These are phyloP conservation scores for Lithophane semibrunnea DNA, from an alignment of 2,888 invertebrate genomes.

Conservation along the genomic window DNA sequence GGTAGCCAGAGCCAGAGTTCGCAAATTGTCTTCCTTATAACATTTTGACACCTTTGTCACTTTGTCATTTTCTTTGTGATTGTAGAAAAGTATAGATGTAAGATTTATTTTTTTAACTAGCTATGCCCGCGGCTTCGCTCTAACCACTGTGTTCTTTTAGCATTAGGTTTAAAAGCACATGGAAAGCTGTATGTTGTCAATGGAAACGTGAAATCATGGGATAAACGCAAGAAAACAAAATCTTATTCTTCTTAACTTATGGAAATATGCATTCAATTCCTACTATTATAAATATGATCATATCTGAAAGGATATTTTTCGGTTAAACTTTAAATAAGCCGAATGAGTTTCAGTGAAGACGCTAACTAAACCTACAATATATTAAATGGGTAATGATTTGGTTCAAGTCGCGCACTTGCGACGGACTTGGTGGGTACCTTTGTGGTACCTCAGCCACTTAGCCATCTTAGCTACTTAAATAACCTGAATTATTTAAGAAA, in stretches of 20 bases:
- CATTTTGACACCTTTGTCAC: no score
- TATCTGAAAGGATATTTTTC: not conserved
- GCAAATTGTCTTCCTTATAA: no score
- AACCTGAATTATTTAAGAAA: not conserved
- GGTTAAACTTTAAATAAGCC: not conserved
- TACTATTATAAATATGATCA: no score
- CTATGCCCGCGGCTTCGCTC: not conserved
- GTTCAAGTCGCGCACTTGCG: not conserved
- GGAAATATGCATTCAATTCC: not conserved
- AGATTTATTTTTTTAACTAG: not conserved
- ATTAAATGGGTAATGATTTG: not conserved
- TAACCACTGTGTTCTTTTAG: not conserved
- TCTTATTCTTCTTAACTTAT: not conserved
- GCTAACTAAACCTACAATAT: not conserved
- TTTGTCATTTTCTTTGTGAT: constrained; percentile 28
- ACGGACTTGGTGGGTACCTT: not conserved
- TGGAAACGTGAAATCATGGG: not conserved
- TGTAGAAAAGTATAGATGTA: not conserved
- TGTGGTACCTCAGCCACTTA: not conserved
- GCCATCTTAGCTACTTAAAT: not conserved
- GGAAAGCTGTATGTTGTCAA: not conserved
- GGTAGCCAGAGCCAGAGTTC: no score
- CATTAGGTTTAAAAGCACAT: no score
- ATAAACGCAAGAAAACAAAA: not conserved
- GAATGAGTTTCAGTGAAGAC: not conserved